Evolutionary conservation across 2,888 invertebrate genomes (phyloP).

Genomic region (Eremobia ochroleuca): DNA sequence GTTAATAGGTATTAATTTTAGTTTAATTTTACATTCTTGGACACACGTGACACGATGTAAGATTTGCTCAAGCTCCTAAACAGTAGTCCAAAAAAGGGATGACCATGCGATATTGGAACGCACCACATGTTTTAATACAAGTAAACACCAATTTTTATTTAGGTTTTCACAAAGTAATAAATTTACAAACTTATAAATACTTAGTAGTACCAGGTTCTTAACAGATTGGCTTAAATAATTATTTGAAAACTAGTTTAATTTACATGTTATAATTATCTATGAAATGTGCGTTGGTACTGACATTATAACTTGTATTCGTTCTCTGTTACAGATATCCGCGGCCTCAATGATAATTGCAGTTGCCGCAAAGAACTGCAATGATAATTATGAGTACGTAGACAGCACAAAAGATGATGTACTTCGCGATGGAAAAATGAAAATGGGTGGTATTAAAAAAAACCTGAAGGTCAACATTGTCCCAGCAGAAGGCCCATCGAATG

Average conservation of each 20-base stretch:
- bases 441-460: neutral
- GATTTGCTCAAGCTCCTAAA: neutral
- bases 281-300: too few species aligned
- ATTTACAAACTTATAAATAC: too few species aligned
- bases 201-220: too few species aligned
- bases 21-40: too few species aligned
- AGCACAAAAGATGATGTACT: neutral
- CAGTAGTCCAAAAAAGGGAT: neutral
- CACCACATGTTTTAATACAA: neutral
- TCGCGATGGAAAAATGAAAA: neutral
- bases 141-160: too few species aligned
- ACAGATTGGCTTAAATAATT: too few species aligned
- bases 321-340: constrained; percentile 68
- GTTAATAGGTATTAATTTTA: neutral
- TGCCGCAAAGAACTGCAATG: constrained; percentile 40
- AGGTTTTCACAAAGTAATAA: too few species aligned
- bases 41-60: too few species aligned
- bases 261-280: too few species aligned
- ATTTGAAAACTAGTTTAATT: too few species aligned
- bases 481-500: neutral
- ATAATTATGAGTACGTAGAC: neutral
- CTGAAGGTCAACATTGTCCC: neutral
- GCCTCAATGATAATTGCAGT: constrained; percentile 43
- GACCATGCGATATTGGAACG: neutral
- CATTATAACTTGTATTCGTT: too few species aligned